phyloP scores from a whole-genome alignment of 2,888 invertebrate genomes.

The Lasioglossum lativentre region DNA sequence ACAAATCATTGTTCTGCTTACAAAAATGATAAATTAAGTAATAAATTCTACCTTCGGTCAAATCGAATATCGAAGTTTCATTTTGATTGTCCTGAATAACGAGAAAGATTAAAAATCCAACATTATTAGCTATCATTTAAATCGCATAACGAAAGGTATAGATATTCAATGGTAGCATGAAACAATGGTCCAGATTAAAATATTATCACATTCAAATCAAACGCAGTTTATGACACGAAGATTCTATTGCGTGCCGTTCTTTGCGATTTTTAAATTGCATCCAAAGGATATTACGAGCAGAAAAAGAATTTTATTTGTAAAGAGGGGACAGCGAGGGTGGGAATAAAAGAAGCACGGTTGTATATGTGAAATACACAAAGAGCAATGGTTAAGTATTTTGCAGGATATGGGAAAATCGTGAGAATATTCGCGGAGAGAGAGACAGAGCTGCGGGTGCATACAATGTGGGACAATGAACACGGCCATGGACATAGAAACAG shows the following conservation, averaged over 20 bases:
- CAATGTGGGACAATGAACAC: constrained; percentile 37
- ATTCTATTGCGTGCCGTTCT: background rate
- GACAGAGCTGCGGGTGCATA: background rate
- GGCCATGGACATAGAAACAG: constrained; percentile 17
- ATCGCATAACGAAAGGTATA: too few relatives aligned
- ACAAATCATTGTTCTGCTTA: too few relatives aligned
- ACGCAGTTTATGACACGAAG: background rate
- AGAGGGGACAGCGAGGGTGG: background rate
- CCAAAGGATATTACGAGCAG: background rate
- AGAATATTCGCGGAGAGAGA: constrained; percentile 2
- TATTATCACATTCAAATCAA: background rate
- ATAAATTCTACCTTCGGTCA: too few relatives aligned
- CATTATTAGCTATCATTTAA: too few relatives aligned
- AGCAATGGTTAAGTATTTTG: background rate
- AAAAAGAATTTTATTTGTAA: background rate
- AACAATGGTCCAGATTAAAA: background rate
- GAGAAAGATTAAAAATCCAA: too few relatives aligned
- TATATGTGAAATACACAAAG: background rate
- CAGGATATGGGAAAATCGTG: background rate
- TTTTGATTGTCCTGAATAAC: too few relatives aligned
- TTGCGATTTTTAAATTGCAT: background rate
- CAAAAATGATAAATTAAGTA: too few relatives aligned
- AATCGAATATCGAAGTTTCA: too few relatives aligned
- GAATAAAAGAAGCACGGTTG: background rate
- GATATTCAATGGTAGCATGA: too few relatives aligned